Percentiles rank a stretch among this genome's conserved stretches.
Evolutionary conservation across 2,888 invertebrate species (phyloP).

Genomic region (Temnothorax unifasciatus): DNA sequence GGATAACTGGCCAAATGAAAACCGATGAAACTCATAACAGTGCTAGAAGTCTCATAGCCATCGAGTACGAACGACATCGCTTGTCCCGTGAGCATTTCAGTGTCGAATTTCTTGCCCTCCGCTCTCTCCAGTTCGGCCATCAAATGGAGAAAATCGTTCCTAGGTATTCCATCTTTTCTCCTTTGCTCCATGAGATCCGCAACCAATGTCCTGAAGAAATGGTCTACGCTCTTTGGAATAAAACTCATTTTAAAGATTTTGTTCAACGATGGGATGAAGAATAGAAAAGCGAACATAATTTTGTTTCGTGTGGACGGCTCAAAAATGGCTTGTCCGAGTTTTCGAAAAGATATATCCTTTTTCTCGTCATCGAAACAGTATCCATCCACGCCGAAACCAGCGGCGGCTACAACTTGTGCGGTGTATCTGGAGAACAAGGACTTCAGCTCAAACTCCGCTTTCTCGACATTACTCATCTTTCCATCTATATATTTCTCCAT

Average conservation of each 20-base stretch:
- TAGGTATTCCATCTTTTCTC: constrained; percentile 75
- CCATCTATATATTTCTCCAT: constrained; percentile 66
- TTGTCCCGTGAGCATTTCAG: constrained; percentile 84
- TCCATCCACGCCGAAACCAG: constrained; percentile 77
- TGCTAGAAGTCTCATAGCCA: constrained; percentile 87
- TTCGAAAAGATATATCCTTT: constrained; percentile 60
- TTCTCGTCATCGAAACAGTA: constrained; percentile 72
- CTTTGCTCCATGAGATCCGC: constrained; percentile 71
- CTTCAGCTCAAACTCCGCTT: constrained; percentile 71
- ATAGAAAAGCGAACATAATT: constrained; percentile 59
- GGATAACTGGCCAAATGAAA: constrained; percentile 86
- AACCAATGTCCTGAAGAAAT: constrained; percentile 75
- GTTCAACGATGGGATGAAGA: constrained; percentile 67
- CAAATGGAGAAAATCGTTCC: constrained; percentile 86
- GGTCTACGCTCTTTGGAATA: constrained; percentile 67
- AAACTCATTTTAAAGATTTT: constrained; percentile 61
- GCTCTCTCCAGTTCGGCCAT: constrained; percentile 81
- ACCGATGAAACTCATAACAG: constrained; percentile 85
- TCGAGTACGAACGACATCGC: constrained; percentile 87
- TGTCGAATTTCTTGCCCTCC: constrained; percentile 78
- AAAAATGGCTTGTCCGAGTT: constrained; percentile 63
- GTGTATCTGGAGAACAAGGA: constrained; percentile 69
- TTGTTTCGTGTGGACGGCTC: constrained; percentile 69
- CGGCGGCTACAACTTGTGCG: constrained; percentile 73
- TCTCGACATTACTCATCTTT: constrained; percentile 16